Evolutionary conservation across 2,113 vertebrate species (phyloP).

Genomic region (Pyxicephalus adspersus): DNA sequence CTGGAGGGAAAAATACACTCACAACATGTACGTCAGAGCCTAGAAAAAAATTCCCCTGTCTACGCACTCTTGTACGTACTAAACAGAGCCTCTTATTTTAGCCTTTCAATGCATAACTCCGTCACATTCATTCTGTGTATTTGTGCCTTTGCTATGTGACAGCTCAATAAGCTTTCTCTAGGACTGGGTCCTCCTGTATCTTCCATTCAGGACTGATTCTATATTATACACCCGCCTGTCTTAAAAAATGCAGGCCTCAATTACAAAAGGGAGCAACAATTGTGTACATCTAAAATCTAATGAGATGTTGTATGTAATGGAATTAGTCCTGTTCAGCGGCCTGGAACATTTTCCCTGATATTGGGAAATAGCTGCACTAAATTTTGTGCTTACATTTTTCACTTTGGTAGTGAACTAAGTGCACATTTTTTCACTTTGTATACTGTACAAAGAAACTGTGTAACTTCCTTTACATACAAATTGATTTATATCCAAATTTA

Average conservation of each 20-base stretch:
- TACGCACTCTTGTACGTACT: conserved; percentile 50
- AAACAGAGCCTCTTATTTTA: conserved; percentile 47
- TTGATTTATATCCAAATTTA: too few relatives aligned
- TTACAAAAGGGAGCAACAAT: background rate
- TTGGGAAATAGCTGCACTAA: too few relatives aligned
- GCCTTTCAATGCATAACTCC: conserved; percentile 14
- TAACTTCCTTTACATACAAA: too few relatives aligned
- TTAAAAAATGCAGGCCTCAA: background rate
- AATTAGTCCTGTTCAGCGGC: background rate
- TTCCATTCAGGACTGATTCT: background rate
- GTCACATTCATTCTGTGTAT: conserved; percentile 14
- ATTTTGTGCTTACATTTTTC: too few relatives aligned
- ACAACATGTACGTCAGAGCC: conserved; percentile 46
- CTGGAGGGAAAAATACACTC: background rate
- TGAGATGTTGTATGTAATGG: background rate
- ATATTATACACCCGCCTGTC: conserved; percentile 9
- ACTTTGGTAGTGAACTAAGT: too few relatives aligned
- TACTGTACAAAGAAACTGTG: too few relatives aligned
- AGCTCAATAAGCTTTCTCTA: conserved; percentile 9
- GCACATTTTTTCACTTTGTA: too few relatives aligned
- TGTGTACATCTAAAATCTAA: background rate
- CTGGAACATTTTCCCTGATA: too few relatives aligned
- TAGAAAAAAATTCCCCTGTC: conserved; percentile 42
- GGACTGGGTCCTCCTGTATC: background rate
- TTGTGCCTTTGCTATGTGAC: conserved; percentile 6